Evolutionary conservation across 2,113 vertebrate species (phyloP).

Genomic region (Chascanopsetta lugubris): DNA sequence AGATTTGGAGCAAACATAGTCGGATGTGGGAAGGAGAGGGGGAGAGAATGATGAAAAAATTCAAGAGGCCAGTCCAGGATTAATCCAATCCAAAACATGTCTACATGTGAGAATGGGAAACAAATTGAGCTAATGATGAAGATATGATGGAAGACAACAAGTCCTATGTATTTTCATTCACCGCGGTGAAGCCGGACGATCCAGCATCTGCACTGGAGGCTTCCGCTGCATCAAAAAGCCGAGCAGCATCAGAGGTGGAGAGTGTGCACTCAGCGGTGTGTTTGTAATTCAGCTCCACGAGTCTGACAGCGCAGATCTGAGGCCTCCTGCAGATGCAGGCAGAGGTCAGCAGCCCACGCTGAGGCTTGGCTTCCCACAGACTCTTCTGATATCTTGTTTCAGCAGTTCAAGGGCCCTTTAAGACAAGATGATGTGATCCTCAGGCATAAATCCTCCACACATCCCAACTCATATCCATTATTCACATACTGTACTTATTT

Average conservation of each 20-base stretch:
- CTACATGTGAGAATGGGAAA: neutral
- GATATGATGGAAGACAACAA: neutral
- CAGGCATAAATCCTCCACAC: constrained; percentile 23
- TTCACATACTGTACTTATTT: constrained; percentile 1
- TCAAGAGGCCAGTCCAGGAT: too few relatives aligned
- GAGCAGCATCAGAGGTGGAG: constrained; percentile 18
- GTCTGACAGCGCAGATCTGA: constrained; percentile 66
- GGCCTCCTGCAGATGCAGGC: constrained; percentile 59
- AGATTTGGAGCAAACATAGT: neutral
- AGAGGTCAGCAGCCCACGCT: constrained; percentile 59
- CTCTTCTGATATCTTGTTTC: constrained; percentile 64
- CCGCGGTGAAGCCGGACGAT: neutral
- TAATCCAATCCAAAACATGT: too few relatives aligned
- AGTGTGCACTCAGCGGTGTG: constrained; percentile 19
- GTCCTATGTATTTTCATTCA: constrained; percentile 3
- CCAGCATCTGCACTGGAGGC: constrained; percentile 25
- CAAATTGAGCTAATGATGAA: neutral
- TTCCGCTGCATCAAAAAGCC: constrained; percentile 17
- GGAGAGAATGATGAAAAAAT: too few relatives aligned
- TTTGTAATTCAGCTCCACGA: constrained; percentile 68
- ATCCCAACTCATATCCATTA: constrained; percentile 14
- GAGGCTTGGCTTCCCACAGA: constrained; percentile 50
- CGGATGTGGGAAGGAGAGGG: too few relatives aligned
- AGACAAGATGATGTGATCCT: constrained; percentile 52
- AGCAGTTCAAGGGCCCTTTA: constrained; percentile 39